Percentiles rank a stretch among this genome's conserved stretches.
Conservation (phyloP, 2,797 vertebrate species). For the Crypturellus tataupa region DNA sequence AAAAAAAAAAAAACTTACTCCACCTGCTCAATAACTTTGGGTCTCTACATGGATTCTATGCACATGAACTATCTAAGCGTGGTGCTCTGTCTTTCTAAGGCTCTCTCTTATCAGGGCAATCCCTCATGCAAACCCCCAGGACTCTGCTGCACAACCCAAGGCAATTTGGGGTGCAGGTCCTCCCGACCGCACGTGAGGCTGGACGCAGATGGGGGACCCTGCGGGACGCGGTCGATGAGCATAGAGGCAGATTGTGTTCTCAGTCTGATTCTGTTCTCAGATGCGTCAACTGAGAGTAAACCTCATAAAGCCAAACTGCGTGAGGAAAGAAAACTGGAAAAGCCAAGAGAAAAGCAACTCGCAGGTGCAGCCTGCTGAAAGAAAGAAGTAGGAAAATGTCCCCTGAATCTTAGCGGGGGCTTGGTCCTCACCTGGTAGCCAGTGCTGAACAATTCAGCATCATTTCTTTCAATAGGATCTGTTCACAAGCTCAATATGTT, state of each 20-base stretch:
- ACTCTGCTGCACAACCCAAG: background rate
- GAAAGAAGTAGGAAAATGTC: background rate
- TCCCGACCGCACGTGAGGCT: background rate
- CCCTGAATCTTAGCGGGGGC: background rate
- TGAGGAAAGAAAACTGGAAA: conserved; percentile 10
- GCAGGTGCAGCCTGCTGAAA: conserved; percentile 1
- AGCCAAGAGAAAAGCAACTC: background rate
- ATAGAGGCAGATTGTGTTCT: conserved; percentile 13
- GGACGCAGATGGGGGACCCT: background rate
- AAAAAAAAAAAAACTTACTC: background rate
- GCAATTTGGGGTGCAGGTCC: background rate
- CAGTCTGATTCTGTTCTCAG: conserved; percentile 61
- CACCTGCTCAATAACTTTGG: background rate
- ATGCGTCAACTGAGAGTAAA: conserved; percentile 19
- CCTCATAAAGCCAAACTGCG: conserved; percentile 1
- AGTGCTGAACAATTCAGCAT: background rate
- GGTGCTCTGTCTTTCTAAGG: conserved; percentile 36
- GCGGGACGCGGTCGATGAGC: background rate
- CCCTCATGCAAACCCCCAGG: background rate
- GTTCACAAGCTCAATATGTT: background rate
- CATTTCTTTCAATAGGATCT: background rate
- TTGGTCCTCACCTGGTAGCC: background rate
- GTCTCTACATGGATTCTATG: conserved; percentile 53
- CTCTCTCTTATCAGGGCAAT: background rate
- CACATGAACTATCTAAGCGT: conserved; percentile 22